Percentiles rank a stretch among this genome's conserved stretches.
Evolutionary conservation across 2,113 vertebrate genomes (phyloP).

Genomic region (Hydrochoerus hydrochaeris): DNA sequence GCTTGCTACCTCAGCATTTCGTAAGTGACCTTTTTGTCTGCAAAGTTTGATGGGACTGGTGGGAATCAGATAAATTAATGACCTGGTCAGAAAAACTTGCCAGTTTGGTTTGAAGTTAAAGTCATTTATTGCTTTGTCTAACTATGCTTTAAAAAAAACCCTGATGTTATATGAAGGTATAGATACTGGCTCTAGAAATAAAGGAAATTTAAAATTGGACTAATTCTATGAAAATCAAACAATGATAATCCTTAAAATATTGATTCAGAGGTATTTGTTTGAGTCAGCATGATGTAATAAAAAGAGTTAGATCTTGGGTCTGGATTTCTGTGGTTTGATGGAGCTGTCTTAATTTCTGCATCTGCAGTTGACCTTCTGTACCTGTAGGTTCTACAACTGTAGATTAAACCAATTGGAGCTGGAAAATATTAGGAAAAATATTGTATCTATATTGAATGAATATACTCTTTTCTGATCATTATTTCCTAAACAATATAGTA

Average conservation of each 20-base stretch:
- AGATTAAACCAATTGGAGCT: background rate
- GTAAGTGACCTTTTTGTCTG: conserved; percentile 27
- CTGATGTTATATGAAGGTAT: background rate
- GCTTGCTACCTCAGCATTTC: conserved; percentile 51
- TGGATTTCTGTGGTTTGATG: background rate
- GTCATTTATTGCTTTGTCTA: conserved; percentile 44
- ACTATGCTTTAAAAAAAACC: background rate
- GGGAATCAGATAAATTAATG: background rate
- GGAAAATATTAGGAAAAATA: background rate
- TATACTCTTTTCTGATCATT: too few species aligned
- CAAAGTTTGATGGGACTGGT: background rate
- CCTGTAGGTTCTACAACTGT: background rate
- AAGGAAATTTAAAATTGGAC: conserved; percentile 17
- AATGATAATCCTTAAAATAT: background rate
- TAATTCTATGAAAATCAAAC: conserved; percentile 35
- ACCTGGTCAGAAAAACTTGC: conserved; percentile 50
- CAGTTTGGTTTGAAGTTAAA: conserved; percentile 16
- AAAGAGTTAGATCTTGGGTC: background rate
- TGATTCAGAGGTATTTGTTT: background rate
- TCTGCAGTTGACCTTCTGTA: background rate
- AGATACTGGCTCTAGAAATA: background rate
- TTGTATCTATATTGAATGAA: background rate
- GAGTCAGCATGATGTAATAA: background rate
- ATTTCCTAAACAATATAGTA: background rate
- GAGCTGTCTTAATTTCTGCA: background rate